Conservation (phyloP, 2,888 invertebrate genomes). For the Sarcophaga subvicina region DNA sequence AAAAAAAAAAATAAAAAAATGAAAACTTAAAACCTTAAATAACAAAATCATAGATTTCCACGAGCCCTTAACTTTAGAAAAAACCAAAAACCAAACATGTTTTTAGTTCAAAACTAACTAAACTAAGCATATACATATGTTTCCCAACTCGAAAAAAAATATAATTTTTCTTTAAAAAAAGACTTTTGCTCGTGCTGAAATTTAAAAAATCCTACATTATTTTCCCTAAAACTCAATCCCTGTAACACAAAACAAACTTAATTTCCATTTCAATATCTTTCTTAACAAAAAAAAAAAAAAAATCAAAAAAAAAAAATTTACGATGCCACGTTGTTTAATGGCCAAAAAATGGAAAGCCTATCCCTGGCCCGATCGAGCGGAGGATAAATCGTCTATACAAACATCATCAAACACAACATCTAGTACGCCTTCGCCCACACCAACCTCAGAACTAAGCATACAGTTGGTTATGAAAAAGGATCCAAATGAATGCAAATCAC, state of each 20-base stretch:
- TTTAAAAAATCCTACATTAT: slow-evolving; percentile 44
- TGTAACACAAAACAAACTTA: slow-evolving; percentile 20
- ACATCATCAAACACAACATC: slow-evolving; percentile 68
- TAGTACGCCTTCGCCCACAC: slow-evolving; percentile 55
- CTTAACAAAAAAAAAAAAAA: slow-evolving; percentile 18
- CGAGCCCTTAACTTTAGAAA: slow-evolving; percentile 66
- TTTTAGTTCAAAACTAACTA: slow-evolving; percentile 67
- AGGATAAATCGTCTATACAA: slow-evolving; percentile 74
- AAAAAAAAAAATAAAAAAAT: slow-evolving; percentile 46
- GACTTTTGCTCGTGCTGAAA: slow-evolving; percentile 69
- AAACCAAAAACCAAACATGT: slow-evolving; percentile 25
- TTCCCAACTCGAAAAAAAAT: slow-evolving; percentile 16
- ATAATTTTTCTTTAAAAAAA: slow-evolving; percentile 62
- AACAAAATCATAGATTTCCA: slow-evolving; percentile 59
- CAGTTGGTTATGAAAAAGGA: slow-evolving; percentile 65
- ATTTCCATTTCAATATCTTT: slow-evolving; percentile 47
- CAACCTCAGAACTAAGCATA: slow-evolving; percentile 51
- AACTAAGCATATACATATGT: slow-evolving; percentile 4
- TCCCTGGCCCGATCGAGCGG: slow-evolving; percentile 87
- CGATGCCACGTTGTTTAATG: slow-evolving; percentile 97
- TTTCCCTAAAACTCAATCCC: slow-evolving; percentile 48
- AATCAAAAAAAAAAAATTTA: slow-evolving; percentile 33
- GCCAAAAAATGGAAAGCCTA: slow-evolving; percentile 97
- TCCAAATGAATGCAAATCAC: slow-evolving; percentile 81
- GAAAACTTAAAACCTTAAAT: slow-evolving; percentile 41